Percentiles rank a stretch among this genome's conserved stretches.
Conservation (phyloP, 2,888 invertebrate species). For the Lottia scabra region DNA sequence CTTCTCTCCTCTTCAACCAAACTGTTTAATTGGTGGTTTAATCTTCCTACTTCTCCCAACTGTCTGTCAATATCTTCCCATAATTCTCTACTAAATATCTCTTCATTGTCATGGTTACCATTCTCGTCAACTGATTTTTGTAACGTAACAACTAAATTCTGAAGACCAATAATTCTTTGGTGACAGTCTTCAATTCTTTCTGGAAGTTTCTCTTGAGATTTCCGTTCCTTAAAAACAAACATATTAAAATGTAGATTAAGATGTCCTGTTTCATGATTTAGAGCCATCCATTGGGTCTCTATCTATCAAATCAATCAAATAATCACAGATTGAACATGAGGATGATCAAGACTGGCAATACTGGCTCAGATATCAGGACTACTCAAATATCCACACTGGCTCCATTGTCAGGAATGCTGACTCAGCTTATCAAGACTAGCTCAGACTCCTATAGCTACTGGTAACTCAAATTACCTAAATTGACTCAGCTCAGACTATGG, state of each 20-base stretch:
- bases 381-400: too few relatives aligned
- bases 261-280: too few relatives aligned
- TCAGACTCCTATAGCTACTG: too few relatives aligned
- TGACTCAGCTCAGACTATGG: too few relatives aligned
- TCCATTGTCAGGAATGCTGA: too few relatives aligned
- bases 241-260: background rate
- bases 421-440: too few relatives aligned
- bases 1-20: conserved; percentile 47
- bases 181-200: conserved; percentile 56
- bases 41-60: conserved; percentile 45
- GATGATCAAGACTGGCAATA: too few relatives aligned
- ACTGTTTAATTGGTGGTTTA: conserved; percentile 48
- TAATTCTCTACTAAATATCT: conserved; percentile 42
- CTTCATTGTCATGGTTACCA: conserved; percentile 25
- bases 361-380: too few relatives aligned
- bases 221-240: background rate
- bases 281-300: too few relatives aligned
- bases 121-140: conserved; percentile 29
- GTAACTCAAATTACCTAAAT: too few relatives aligned
- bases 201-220: conserved; percentile 43
- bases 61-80: conserved; percentile 49
- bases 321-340: too few relatives aligned
- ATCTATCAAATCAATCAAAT: too few relatives aligned
- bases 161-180: conserved; percentile 48
- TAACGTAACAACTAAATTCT: conserved; percentile 46